Evolutionary conservation across 2,888 invertebrate species (phyloP).

Genomic region (Noctua janthina): DNA sequence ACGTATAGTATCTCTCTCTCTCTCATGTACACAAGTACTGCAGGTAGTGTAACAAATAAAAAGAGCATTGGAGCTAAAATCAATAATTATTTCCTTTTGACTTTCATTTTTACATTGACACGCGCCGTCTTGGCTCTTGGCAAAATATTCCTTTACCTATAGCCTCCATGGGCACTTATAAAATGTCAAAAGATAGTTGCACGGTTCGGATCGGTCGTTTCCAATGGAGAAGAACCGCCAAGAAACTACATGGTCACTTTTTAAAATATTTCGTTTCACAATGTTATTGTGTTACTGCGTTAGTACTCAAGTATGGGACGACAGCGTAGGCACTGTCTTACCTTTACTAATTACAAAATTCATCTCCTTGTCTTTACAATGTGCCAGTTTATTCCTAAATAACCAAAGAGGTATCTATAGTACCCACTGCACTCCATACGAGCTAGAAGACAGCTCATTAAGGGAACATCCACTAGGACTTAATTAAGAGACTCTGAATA

Average conservation of each 20-base stretch:
- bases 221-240: not conserved
- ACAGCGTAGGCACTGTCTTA: not conserved
- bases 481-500: slow-evolving; percentile 59
- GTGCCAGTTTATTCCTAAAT: not conserved
- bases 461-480: slow-evolving; percentile 55
- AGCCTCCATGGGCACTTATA: too few relatives aligned
- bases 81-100: not conserved
- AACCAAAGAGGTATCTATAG: not conserved
- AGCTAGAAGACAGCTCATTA: slow-evolving; percentile 57
- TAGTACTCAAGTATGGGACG: not conserved
- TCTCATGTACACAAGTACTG: not conserved
- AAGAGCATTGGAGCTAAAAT: not conserved
- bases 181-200: too few relatives aligned
- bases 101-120: not conserved
- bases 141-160: too few relatives aligned
- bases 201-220: too few relatives aligned
- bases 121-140: too few relatives aligned
- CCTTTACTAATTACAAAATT: not conserved
- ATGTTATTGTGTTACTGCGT: not conserved
- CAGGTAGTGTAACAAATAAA: not conserved
- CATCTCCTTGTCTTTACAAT: not conserved
- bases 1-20: not conserved
- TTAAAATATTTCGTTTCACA: not conserved
- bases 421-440: slow-evolving; percentile 22
- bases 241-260: not conserved